Base-by-base conservation (phyloP, 2,113 vertebrate species). In the Pavo muticus region DNA sequence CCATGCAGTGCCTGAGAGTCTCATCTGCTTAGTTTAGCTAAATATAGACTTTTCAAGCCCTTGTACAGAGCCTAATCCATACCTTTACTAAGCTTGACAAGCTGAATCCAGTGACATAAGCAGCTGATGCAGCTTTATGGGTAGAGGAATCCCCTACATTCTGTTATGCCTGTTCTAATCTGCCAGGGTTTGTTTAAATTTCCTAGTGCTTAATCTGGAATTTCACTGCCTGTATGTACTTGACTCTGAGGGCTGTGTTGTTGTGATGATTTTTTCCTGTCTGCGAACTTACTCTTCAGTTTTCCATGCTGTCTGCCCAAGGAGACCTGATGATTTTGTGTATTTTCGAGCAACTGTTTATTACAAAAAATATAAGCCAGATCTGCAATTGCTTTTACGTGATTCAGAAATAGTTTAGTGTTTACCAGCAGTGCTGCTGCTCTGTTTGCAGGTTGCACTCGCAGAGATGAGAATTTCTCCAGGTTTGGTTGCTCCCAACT, bases 11-110 rank as follows among this genome's bases (percentile, higher is more conserved):
- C 65, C 72, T 77, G 67, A 88, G 61, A 81, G 80, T 85, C 91
- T 92, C 92, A 91, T 79, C 91, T 91, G 77, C 84, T 93, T 87
- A 13, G 37, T 77, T 81, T 11, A 73, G 93, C 90, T 95, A 96
- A 96, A 93, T 94, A 93, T 60, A 95, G 90, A 30, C 39, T 92
- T 77, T 92, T 30, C 78, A 93, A 92, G 77, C 88, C 70, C 74
- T 84, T 30, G 5, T 50, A 2, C 19, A 45, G 67, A 92, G 48
- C 74, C 81, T 96, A 95, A 96, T 96, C 92, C 86, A 50, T 82
- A 92, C 92, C 94, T 94, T 92, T 77, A 16, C 84, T 60, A 35
- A 87, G 86, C 59, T 93, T 93, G 95, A 82, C 70, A 44, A 77
- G 45, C 56, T 85, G 88, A 89, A 89, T 63, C 57, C 80, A 63